Percentiles rank a stretch among this genome's conserved stretches.
phyloP scores from a whole-genome alignment of 2,888 invertebrate genomes.

The Acheta domesticus region DNA sequence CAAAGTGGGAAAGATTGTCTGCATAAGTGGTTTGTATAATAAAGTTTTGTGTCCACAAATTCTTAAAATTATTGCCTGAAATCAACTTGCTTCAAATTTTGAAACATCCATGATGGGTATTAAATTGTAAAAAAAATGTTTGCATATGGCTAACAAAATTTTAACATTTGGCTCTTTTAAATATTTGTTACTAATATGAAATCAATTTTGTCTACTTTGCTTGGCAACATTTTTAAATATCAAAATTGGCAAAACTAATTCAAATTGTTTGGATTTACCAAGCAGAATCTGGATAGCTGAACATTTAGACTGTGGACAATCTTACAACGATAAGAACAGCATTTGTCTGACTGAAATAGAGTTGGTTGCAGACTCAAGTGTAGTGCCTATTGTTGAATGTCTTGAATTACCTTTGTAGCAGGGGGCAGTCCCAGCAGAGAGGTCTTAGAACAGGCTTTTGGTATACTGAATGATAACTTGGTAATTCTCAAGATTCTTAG shows the following conservation, averaged over 20 bases:
- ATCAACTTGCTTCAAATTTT: neutral
- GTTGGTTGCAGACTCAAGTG: slow-evolving; percentile 20
- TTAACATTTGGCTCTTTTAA: too few species aligned
- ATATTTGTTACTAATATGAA: too few species aligned
- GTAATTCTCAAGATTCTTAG: neutral
- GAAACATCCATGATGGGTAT: neutral
- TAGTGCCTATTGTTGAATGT: slow-evolving; percentile 27
- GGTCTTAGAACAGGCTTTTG: neutral
- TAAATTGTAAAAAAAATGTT: too few species aligned
- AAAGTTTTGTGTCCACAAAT: neutral
- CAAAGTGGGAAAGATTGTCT: slow-evolving; percentile 12
- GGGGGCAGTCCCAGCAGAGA: slow-evolving; percentile 4
- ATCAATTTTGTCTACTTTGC: too few species aligned
- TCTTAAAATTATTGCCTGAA: neutral
- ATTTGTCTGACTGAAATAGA: neutral
- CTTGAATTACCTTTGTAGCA: neutral
- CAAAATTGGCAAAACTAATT: too few species aligned
- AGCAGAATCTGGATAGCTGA: neutral
- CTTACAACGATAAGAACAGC: slow-evolving; percentile 7
- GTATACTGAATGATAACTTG: neutral
- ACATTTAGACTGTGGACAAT: neutral
- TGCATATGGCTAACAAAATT: too few species aligned
- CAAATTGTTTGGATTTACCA: neutral
- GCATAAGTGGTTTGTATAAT: neutral
- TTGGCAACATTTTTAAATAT: too few species aligned